phyloP scores from a whole-genome alignment of 2,113 vertebrate species.

The Pholis gunnellus region DNA sequence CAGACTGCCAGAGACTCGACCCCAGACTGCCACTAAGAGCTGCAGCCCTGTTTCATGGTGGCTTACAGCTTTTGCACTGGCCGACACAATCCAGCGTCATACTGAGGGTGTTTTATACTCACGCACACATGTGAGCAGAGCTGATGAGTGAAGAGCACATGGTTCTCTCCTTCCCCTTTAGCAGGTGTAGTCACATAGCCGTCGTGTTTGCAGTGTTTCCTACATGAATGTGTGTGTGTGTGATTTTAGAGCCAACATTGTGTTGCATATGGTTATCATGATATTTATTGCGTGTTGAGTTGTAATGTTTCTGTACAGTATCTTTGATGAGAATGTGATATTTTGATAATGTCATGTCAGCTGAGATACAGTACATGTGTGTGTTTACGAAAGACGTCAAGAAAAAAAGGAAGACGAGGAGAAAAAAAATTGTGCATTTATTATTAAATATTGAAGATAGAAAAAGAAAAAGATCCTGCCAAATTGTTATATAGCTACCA shows the following conservation, averaged over 20 bases:
- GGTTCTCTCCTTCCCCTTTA: conserved; percentile 45
- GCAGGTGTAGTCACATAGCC: conserved; percentile 68
- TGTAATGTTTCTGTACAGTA: conserved; percentile 58
- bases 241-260: conserved; percentile 27
- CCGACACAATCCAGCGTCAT: conserved; percentile 7
- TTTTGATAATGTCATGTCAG: conserved; percentile 59
- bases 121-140: conserved; percentile 29
- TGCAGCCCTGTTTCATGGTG: conserved; percentile 53
- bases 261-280: conserved; percentile 50
- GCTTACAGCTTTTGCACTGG: conserved; percentile 42
- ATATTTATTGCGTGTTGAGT: conserved; percentile 70
- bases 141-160: conserved; percentile 34
- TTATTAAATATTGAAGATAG: conserved; percentile 58
- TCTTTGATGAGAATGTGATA: conserved; percentile 61
- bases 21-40: conserved; percentile 8
- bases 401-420: conserved; percentile 17
- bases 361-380: conserved; percentile 29
- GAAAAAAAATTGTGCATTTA: conserved; percentile 46
- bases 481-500: conserved; percentile 52
- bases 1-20: conserved; percentile 5
- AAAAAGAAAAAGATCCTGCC: conserved; percentile 60
- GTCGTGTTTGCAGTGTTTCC: conserved; percentile 72
- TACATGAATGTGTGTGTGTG: conserved; percentile 51
- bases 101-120: conserved; percentile 28
- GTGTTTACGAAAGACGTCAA: conserved; percentile 25